Evolutionary conservation across 2,797 vertebrate genomes (phyloP), one percentile per base, ranked within the genome.

Genomic region (Florisuga fusca): DNA sequence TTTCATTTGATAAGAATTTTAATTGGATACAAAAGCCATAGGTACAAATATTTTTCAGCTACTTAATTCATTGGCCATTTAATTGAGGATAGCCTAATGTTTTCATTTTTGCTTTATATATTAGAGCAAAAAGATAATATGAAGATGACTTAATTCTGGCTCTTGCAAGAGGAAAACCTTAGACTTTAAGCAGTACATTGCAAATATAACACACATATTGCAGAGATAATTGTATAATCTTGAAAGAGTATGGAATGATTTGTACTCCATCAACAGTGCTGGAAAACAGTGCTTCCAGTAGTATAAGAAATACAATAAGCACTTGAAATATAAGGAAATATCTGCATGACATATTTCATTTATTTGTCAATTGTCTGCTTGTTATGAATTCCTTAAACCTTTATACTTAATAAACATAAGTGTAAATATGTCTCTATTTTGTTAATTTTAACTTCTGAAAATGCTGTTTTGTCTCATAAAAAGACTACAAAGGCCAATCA

Each of bases 11-110:
- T 98, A 94, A 93, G 89, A 97, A 97, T 96, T 98, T 97, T 98
- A 98, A 98, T 97, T 98, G 96, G 97, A 96, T 96, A 87, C 93
- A 97, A 96, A 94, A 97, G 96, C 92, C 95, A 96, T 94, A 91
- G 93, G 87, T 96, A 87, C 87, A 96, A 97, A 97, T 95, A 95
- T 67, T 97, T 51, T 96, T 97, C 88, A 86, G 61, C 77, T 89
- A 76, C 76, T 57, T 96, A 90, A 95, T 95, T 96, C 78, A 95
- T 45, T 87, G 94, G 66, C 72, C 66, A 89, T 94, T 95, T 97
- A 97, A 96, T 96, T 97, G 94, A 87, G 78, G 87, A 73, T 96
- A 93, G 75, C 79, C 74, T 97, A 93, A 86, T 95, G 95, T 97
- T 97, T 97, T 95, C 75, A 77, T 94, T 94, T 93, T 89, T 95